Conservation (phyloP, 1,140 invertebrate species). For the Chironomus tepperi region DNA sequence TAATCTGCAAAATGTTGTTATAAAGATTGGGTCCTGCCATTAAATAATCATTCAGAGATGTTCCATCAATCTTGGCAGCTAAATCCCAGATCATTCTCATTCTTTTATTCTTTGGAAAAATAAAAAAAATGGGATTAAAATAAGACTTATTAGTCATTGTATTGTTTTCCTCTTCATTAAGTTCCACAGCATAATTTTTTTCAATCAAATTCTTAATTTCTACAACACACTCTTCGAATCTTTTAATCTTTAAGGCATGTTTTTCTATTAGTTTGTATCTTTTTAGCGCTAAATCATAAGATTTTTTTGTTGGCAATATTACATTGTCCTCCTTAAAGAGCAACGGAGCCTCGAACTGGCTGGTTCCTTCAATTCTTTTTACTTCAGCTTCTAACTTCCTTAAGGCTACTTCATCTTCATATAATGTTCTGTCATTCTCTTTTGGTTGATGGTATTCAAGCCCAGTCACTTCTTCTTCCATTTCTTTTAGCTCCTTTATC, state of each 20-base stretch:
- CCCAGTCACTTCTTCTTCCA: not conserved
- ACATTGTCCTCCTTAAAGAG: constrained; percentile 25
- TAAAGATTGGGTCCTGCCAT: constrained; percentile 30
- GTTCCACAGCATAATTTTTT: constrained; percentile 25
- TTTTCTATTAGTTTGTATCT: constrained; percentile 23
- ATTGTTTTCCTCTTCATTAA: not conserved
- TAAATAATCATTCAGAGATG: constrained; percentile 30
- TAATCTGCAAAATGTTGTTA: constrained; percentile 29
- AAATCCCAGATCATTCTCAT: constrained; percentile 31
- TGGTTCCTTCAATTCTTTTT: not conserved
- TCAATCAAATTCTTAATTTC: constrained; percentile 24
- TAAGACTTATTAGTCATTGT: constrained; percentile 24
- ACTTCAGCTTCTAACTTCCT: not conserved
- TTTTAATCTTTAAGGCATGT: constrained; percentile 19
- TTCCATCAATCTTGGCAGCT: constrained; percentile 28
- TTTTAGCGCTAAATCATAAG: not conserved
- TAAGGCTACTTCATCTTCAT: not conserved
- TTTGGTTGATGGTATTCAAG: not conserved
- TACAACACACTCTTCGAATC: constrained; percentile 16
- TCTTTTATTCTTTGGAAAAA: constrained; percentile 31
- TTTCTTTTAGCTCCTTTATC: not conserved
- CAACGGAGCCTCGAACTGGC: constrained; percentile 20
- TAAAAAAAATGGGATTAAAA: constrained; percentile 32
- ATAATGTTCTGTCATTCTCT: not conserved
- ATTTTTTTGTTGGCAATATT: not conserved